phyloP scores from a whole-genome alignment of 2,113 vertebrate genomes.

The Dipodomys stephensi region DNA sequence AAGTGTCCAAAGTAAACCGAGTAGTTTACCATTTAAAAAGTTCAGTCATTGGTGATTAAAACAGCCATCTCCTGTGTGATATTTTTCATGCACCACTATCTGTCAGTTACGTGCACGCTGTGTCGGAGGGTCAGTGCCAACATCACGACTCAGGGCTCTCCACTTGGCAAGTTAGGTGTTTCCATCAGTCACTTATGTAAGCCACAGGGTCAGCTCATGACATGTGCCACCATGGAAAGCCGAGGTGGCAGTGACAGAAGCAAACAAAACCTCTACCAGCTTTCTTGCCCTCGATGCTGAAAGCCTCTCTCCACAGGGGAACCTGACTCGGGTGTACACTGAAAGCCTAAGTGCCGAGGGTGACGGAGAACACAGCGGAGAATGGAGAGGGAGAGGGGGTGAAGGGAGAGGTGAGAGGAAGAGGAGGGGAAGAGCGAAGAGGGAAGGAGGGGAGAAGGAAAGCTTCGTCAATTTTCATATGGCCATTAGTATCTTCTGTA shows the following conservation, averaged over 20 bases:
- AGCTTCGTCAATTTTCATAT: neutral
- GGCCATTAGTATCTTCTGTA: neutral
- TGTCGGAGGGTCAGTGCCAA: neutral
- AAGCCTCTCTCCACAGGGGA: neutral
- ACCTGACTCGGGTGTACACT: too few relatives aligned
- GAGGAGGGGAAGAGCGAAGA: neutral
- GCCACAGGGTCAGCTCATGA: neutral
- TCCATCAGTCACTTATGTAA: neutral
- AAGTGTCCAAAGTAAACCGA: slow-evolving; percentile 5
- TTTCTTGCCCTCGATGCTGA: neutral
- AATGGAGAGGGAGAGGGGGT: neutral
- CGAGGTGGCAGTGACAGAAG: neutral
- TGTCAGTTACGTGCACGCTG: slow-evolving; percentile 58
- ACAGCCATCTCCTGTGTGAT: slow-evolving; percentile 79
- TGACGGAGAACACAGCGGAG: neutral
- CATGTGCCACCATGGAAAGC: neutral
- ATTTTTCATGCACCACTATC: slow-evolving; percentile 78
- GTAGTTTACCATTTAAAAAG: slow-evolving; percentile 53
- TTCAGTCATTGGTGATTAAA: slow-evolving; percentile 85
- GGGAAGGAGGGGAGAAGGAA: neutral
- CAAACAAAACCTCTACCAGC: neutral
- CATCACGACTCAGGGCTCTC: neutral
- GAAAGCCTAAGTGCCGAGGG: rapidly evolving
- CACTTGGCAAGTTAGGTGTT: neutral
- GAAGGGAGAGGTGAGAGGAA: too few relatives aligned